Evolutionary conservation across 2,113 vertebrate species (phyloP).

Genomic region (Eira barbara): DNA sequence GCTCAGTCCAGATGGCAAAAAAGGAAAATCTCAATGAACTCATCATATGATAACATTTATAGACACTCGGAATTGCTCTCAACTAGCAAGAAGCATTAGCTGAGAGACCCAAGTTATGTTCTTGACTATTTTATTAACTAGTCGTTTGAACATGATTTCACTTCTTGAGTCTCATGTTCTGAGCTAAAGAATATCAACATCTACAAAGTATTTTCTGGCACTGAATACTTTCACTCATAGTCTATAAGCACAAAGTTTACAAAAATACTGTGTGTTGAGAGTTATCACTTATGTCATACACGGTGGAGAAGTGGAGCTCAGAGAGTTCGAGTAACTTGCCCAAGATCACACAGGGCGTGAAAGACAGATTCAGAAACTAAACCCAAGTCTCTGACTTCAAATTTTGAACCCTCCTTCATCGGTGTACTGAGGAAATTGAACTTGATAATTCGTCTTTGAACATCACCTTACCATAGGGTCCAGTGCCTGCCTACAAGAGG

Average conservation of each 20-base stretch:
- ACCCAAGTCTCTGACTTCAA: not conserved
- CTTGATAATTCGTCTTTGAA: not conserved
- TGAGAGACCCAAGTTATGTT: not conserved
- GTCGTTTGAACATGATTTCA: not conserved
- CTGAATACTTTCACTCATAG: not conserved
- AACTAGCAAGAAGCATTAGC: not conserved
- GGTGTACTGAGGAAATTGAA: not conserved
- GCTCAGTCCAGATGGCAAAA: not conserved
- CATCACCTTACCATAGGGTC: not conserved
- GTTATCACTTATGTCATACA: accelerated
- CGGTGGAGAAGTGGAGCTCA: not conserved
- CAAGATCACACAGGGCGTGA: not conserved
- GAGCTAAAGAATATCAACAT: not conserved
- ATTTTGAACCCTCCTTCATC: not conserved
- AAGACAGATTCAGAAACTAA: not conserved
- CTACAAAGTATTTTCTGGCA: not conserved
- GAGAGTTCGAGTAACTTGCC: not conserved
- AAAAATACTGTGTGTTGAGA: not conserved
- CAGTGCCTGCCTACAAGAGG: not conserved
- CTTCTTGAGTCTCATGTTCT: not conserved
- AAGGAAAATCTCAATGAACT: not conserved
- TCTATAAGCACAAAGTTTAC: not conserved
- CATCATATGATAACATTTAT: not conserved
- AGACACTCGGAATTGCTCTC: not conserved
- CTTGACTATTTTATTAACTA: not conserved